Evolutionary conservation across 2,797 vertebrate species (phyloP).

Genomic region (Chrysocyon brachyurus): DNA sequence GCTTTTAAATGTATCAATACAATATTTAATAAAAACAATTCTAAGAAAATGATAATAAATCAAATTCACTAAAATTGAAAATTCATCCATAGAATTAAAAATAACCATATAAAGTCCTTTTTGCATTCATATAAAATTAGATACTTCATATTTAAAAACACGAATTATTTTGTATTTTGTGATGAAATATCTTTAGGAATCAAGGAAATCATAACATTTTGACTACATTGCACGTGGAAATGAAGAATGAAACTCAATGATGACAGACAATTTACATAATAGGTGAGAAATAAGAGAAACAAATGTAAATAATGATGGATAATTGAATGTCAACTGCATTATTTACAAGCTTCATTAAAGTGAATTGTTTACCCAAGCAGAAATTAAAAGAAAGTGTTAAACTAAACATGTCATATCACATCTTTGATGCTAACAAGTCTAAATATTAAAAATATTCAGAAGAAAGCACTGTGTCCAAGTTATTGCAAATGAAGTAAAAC

Average conservation of each 20-base stretch:
- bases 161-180: not conserved
- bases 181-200: slow-evolving; percentile 45
- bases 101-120: not conserved
- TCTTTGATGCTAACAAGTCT: not conserved
- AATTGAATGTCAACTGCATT: slow-evolving; percentile 9
- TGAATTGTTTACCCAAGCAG: slow-evolving; percentile 29
- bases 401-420: not conserved
- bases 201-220: not conserved
- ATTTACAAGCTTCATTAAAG: slow-evolving; percentile 61
- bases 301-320: slow-evolving; percentile 39
- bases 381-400: slow-evolving; percentile 52
- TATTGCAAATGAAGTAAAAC: not conserved
- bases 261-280: not conserved
- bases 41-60: not conserved
- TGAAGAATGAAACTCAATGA: not conserved
- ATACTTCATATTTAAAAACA: not conserved
- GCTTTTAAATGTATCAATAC: not conserved
- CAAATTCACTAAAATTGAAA: not conserved
- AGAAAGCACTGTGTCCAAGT: not conserved
- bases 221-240: not conserved
- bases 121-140: not conserved
- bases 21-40: slow-evolving; percentile 3
- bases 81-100: not conserved
- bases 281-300: not conserved
- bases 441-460: slow-evolving; percentile 48